Evolutionary conservation across 2,888 invertebrate species (phyloP), one percentile per base, ranked within the genome.

Genomic region (Hemithea aestivaria): DNA sequence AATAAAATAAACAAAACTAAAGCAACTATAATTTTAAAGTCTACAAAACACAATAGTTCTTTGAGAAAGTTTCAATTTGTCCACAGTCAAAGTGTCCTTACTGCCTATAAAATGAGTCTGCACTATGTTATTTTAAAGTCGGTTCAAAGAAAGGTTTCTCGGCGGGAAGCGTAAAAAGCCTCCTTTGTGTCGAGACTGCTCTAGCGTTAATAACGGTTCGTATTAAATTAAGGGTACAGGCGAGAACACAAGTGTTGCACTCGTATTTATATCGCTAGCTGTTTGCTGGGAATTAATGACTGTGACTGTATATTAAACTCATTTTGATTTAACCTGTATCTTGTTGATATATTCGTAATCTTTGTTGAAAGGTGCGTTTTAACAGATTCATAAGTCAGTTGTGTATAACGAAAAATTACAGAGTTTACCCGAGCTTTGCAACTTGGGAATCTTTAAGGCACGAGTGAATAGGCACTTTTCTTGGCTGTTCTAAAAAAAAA

Each of bases 151-250:
- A 36, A 36, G 30, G 27, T 31, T 30, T 12, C 30, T 36, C 30
- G 20, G 36, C 21, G 20, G 7, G 27, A n/a, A 16, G 9, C 26
- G 21, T 30, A 30, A 36, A 36, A 36, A 25, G 20, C 27, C 28
- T 10, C 30, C 36, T 36, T 36, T 36, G 30, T 36, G 27, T 12
- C 16, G 16, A 10, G 29, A 30, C 25, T 25, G 36, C 7, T 11
- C 25, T 24, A 31, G 32, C 40, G 31, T 41, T 36, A 31, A 36
- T 35, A 36, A 40, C 20, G 22, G 8, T 23, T 4, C 23, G 29
- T 12, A 33, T 36, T 33, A 28, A 36, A 41, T 36, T 36, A 36
- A 35, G 29, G 16, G 36, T 41, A 36, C 41, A 24, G 20, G 32
- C 24, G 27, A 1, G 20, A 10, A n/a, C 23, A 29, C 7, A 29